These are phyloP conservation scores for Argyra leucocephala DNA, from an alignment of 2,888 invertebrate species.

Conservation along the genomic window DNA sequence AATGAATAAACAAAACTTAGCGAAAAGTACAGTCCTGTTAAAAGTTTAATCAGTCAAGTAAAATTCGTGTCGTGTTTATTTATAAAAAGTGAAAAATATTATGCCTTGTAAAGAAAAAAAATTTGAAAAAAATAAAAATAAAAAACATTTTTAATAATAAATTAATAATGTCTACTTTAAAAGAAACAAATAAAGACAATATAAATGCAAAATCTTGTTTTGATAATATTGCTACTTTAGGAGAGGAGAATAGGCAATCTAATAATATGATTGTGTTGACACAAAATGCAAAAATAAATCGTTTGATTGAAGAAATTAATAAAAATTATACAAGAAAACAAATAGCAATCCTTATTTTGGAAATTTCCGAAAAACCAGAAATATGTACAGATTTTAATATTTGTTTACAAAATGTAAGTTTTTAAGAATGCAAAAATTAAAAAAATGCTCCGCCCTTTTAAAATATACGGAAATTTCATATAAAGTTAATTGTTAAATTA, in stretches of 20 bases:
- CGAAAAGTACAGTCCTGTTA: not conserved
- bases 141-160: too few relatives aligned
- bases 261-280: not conserved
- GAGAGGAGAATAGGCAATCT: not conserved
- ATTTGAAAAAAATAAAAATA: not conserved
- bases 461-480: too few relatives aligned
- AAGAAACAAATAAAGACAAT: not conserved
- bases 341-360: slow-evolving; percentile 33
- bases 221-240: not conserved
- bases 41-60: not conserved
- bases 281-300: slow-evolving; percentile 1
- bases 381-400: slow-evolving; percentile 34
- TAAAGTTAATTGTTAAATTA: too few relatives aligned
- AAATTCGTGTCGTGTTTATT: not conserved
- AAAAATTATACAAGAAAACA: slow-evolving; percentile 10
- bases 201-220: not conserved
- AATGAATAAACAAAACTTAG: slow-evolving; percentile 3
- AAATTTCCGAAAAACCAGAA: slow-evolving; percentile 35
- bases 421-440: not conserved
- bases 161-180: not conserved
- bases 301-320: slow-evolving; percentile 6
- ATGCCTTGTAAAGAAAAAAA: not conserved
- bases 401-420: slow-evolving; percentile 34
- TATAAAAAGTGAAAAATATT: not conserved
- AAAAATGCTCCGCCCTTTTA: not conserved